These are phyloP conservation scores for Zonitis immaculata DNA, from an alignment of 2,888 invertebrate species.

Conservation along the genomic window DNA sequence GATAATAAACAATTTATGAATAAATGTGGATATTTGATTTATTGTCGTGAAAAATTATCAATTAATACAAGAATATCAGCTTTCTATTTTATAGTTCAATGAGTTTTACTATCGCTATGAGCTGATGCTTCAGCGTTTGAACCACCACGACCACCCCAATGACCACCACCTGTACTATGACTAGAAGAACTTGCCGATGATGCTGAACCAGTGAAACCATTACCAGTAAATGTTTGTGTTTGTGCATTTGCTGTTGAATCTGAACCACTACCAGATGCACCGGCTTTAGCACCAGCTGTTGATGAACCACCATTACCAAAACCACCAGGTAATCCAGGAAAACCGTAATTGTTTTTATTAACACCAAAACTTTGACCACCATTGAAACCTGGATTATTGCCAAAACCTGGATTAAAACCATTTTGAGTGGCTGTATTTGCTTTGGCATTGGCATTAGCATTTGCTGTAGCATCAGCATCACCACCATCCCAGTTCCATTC, in stretches of 20 bases:
- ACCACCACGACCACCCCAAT: conserved; percentile 6
- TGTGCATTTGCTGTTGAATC: conserved; percentile 22
- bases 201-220: conserved; percentile 26
- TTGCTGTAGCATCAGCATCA: conserved; percentile 12
- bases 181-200: conserved; percentile 24
- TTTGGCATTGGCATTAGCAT: conserved; percentile 15
- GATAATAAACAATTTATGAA: no score
- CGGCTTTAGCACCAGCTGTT: conserved; percentile 15
- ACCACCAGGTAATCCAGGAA: conserved; percentile 1
- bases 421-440: conserved; percentile 14
- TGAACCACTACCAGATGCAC: conserved; percentile 10
- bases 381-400: background rate
- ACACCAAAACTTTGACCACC: conserved; percentile 6
- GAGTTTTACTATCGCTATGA: conserved; percentile 15
- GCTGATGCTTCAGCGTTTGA: conserved; percentile 15
- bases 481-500: conserved; percentile 8
- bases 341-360: background rate
- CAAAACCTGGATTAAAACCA: conserved; percentile 1
- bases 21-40: no score
- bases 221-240: conserved; percentile 26
- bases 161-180: conserved; percentile 10
- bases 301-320: background rate
- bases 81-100: background rate
- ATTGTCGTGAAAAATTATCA: no score
- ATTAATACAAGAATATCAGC: no score